A percentile compares a stretch with the other conserved stretches of the same genome.
Evolutionary conservation across 1,140 invertebrate genomes (phyloP).

Genomic region (Aphis gossypii): DNA sequence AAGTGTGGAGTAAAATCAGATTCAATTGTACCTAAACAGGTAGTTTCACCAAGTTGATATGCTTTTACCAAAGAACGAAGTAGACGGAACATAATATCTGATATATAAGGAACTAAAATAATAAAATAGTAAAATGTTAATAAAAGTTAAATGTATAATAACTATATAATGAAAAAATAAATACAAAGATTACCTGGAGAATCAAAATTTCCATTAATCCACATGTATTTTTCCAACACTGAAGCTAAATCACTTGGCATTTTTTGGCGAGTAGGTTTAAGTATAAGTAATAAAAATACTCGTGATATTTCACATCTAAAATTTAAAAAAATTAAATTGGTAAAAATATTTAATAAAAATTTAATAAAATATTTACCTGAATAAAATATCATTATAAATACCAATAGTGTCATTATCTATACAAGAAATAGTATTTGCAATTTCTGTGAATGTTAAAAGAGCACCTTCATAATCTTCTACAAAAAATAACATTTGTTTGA

Average conservation of each 20-base stretch:
- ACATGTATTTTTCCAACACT: slow-evolving; percentile 53
- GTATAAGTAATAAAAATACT: slow-evolving; percentile 50
- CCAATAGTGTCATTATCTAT: background rate
- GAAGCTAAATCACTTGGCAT: slow-evolving; percentile 53
- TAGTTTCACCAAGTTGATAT: slow-evolving; percentile 50
- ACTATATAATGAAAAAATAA: background rate
- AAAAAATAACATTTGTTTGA: background rate
- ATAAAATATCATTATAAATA: slow-evolving; percentile 47
- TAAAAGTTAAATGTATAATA: background rate
- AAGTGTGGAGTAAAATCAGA: slow-evolving; percentile 47
- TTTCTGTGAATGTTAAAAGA: slow-evolving; percentile 47
- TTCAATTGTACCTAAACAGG: slow-evolving; percentile 50
- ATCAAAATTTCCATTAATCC: slow-evolving; percentile 56
- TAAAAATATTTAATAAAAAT: background rate
- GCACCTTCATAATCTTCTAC: slow-evolving; percentile 55
- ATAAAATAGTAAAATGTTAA: background rate
- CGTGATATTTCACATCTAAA: slow-evolving; percentile 53
- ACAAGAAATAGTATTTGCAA: slow-evolving; percentile 40
- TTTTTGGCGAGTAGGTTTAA: slow-evolving; percentile 54
- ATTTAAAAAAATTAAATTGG: background rate
- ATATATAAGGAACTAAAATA: slow-evolving; percentile 50
- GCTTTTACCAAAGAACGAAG: slow-evolving; percentile 41
- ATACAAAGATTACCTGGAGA: slow-evolving; percentile 43
- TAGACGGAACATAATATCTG: slow-evolving; percentile 41
- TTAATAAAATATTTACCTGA: slow-evolving; percentile 37